phyloP scores from a whole-genome alignment of 2,888 invertebrate genomes.

The Dorcus hopei region DNA sequence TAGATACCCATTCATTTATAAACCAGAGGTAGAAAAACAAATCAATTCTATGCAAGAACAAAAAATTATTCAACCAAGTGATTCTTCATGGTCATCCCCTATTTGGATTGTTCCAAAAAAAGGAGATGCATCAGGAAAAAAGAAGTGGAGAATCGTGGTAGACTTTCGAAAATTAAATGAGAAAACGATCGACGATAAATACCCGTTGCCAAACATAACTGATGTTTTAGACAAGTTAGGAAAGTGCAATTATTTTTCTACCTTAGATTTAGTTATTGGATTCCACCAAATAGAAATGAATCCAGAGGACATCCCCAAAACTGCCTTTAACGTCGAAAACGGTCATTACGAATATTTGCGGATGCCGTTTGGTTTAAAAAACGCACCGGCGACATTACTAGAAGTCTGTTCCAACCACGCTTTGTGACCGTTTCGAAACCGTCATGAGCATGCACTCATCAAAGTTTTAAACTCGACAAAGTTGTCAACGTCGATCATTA shows the following conservation, averaged over 20 bases:
- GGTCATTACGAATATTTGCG: slow-evolving; percentile 32
- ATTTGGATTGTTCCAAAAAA: slow-evolving; percentile 19
- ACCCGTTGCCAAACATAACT: slow-evolving; percentile 23
- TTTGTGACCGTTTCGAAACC: too few relatives aligned
- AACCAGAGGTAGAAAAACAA: neutral
- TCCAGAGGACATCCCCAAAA: slow-evolving; percentile 27
- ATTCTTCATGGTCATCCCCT: neutral
- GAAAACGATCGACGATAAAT: slow-evolving; percentile 22
- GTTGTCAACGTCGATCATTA: too few relatives aligned
- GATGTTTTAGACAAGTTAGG: slow-evolving; percentile 26
- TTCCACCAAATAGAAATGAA: slow-evolving; percentile 27
- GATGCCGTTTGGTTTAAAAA: slow-evolving; percentile 34
- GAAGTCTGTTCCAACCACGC: too few relatives aligned
- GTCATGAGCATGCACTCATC: too few relatives aligned
- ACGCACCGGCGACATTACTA: slow-evolving; percentile 31
- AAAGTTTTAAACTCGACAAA: too few relatives aligned
- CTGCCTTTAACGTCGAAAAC: slow-evolving; percentile 32
- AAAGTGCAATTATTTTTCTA: slow-evolving; percentile 23
- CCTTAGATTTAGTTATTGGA: slow-evolving; percentile 24
- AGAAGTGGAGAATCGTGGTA: slow-evolving; percentile 13
- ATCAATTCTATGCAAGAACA: neutral
- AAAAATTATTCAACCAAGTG: neutral
- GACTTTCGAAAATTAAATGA: slow-evolving; percentile 19
- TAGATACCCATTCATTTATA: neutral
- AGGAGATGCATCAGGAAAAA: slow-evolving; percentile 9